Percentiles rank a stretch among this genome's conserved stretches.
These are phyloP conservation scores for Campylorhamphus procurvoides DNA, from an alignment of 2,113 vertebrate genomes.

Conservation along the genomic window DNA sequence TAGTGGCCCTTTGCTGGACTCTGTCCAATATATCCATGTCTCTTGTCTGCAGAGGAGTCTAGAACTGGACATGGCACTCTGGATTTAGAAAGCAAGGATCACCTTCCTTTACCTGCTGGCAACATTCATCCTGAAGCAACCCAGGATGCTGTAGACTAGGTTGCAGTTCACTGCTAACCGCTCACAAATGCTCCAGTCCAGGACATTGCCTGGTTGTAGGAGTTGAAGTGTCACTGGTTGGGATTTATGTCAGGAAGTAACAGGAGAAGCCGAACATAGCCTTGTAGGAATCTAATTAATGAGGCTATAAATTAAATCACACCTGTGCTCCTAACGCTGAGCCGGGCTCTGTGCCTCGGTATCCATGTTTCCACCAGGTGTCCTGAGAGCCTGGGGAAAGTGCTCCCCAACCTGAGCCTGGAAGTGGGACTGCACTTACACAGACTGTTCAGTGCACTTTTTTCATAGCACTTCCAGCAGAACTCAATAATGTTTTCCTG, in stretches of 20 bases:
- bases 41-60: background rate
- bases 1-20: background rate
- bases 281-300: background rate
- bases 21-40: background rate
- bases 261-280: background rate
- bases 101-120: background rate
- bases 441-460: background rate
- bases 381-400: constrained; percentile 73
- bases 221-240: background rate
- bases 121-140: background rate
- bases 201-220: background rate
- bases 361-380: background rate
- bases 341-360: background rate
- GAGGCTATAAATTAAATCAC: background rate
- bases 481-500: background rate
- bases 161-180: background rate
- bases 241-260: background rate
- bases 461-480: background rate
- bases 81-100: background rate
- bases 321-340: background rate
- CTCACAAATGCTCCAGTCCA: background rate
- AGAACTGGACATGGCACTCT: background rate
- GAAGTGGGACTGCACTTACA: background rate
- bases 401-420: background rate
- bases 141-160: background rate